These are phyloP conservation scores for Paramormyrops kingsleyae DNA, from an alignment of 2,113 vertebrate genomes.

Conservation along the genomic window DNA sequence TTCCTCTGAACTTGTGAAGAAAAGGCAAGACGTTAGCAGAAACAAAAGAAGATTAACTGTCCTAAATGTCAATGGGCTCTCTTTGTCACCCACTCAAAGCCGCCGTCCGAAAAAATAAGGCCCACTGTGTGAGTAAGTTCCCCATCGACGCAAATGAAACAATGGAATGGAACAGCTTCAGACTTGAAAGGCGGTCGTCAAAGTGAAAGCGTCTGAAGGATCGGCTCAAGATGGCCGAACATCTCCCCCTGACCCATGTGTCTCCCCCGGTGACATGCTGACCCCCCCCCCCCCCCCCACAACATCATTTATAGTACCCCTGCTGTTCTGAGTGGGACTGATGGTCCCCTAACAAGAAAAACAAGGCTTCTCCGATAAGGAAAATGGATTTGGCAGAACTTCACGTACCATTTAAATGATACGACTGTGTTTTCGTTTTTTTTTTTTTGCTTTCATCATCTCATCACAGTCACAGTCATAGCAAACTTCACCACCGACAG, in stretches of 20 bases:
- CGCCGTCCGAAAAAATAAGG: constrained; percentile 42
- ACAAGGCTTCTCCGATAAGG: neutral
- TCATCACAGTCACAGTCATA: neutral
- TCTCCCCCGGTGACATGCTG: constrained; percentile 41
- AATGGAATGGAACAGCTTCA: constrained; percentile 42
- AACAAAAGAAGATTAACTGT: constrained; percentile 5
- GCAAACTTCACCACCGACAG: neutral
- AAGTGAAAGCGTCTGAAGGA: constrained; percentile 40
- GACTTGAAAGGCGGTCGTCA: constrained; percentile 46
- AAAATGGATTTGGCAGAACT: neutral
- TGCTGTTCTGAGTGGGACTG: constrained; percentile 2
- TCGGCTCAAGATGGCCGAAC: constrained; percentile 47
- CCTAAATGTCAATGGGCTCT: constrained; percentile 4
- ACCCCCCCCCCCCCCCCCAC: neutral
- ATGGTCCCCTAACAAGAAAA: neutral
- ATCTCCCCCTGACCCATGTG: constrained; percentile 49
- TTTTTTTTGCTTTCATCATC: neutral
- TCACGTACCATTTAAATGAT: neutral
- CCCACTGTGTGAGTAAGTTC: constrained; percentile 45
- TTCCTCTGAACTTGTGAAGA: neutral
- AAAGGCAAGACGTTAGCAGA: constrained; percentile 4
- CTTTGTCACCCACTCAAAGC: constrained; percentile 39
- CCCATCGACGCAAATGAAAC: constrained; percentile 45
- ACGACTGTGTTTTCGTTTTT: neutral
- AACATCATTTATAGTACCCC: constrained; percentile 23